Evolutionary conservation across 2,888 invertebrate species (phyloP), one percentile per base, ranked within the genome.

Genomic region (Erannis defoliaria): DNA sequence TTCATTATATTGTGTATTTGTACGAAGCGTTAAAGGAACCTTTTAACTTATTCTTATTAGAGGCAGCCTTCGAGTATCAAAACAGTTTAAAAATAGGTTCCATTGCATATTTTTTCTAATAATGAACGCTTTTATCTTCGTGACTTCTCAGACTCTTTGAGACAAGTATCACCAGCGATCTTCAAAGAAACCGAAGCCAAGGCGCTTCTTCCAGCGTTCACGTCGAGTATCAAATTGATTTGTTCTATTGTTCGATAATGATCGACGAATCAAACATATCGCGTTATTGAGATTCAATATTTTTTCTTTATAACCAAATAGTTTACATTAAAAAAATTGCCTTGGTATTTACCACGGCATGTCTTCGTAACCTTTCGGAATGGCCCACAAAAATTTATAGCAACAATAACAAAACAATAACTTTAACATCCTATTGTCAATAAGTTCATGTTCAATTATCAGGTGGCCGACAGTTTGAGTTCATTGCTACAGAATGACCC

Each of bases 401-500:
- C 68, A 65, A 62, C 58, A 64, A 55, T 66, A 60, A 67, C 64
- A 65, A 70, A 57, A 67, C 69, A 63, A 71, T 67, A 58, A 65
- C 23, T 64, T 68, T 62, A 61, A 63, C 73, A 66, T 68, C 62
- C 54, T 62, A 74, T 74, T 72, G 77, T 79, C 80, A 83, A 80
- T 74, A 62, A 70, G 66, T 73, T 67, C 73, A 71, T 69, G 75
- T 80, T 81, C 78, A 75, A 78, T 77, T 72, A 75, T 71, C 68
- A 70, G 67, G 61, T 70, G 68, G 70, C 77, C 74, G 83, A 84
- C 86, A 82, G 79, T 88, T 89, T 85, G 80, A 89, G 90, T 90
- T 91, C 92, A 90, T 84, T 91, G 89, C 79, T 89, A 86, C 73
- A 75, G 65, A 70, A 66, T 84, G 84, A 84, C 87, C 85, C 76